These are phyloP conservation scores for Copidosoma aretas DNA, from an alignment of 2,888 invertebrate genomes.

Conservation along the genomic window DNA sequence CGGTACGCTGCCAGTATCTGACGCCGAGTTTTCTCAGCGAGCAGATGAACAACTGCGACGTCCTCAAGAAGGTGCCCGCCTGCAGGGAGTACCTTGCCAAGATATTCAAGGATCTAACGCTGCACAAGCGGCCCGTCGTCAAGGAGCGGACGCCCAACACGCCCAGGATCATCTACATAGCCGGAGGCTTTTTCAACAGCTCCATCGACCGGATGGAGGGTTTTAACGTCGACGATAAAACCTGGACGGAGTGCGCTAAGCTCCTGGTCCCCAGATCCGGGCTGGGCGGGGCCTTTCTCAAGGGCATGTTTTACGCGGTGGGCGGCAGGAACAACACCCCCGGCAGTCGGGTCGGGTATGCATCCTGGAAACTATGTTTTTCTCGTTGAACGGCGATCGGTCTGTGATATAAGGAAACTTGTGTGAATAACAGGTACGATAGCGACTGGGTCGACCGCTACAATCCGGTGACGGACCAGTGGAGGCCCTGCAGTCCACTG, in stretches of 20 bases:
- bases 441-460: constrained; percentile 89
- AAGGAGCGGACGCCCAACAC: constrained; percentile 88
- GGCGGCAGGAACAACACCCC: constrained; percentile 92
- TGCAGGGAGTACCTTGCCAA: constrained; percentile 88
- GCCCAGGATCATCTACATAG: constrained; percentile 88
- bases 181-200: constrained; percentile 87
- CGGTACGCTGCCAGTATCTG: constrained; percentile 89
- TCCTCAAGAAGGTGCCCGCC: constrained; percentile 85
- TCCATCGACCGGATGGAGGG: constrained; percentile 88
- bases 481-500: constrained; percentile 89
- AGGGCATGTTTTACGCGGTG: constrained; percentile 89
- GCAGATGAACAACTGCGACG: constrained; percentile 89
- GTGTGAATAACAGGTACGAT: constrained; percentile 68
- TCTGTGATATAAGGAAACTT: too few species aligned
- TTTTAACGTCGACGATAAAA: constrained; percentile 84
- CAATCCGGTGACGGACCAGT: constrained; percentile 84
- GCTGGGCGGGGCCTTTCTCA: constrained; percentile 83
- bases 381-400: too few species aligned
- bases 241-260: constrained; percentile 82
- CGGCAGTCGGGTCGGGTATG: constrained; percentile 59
- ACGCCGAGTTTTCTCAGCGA: constrained; percentile 90
- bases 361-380: too few species aligned
- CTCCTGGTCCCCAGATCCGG: constrained; percentile 90
- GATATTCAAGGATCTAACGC: constrained; percentile 88
- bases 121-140: constrained; percentile 85